Base-by-base conservation (phyloP, 1,140 invertebrate genomes). In the Agrypnia vestita region DNA sequence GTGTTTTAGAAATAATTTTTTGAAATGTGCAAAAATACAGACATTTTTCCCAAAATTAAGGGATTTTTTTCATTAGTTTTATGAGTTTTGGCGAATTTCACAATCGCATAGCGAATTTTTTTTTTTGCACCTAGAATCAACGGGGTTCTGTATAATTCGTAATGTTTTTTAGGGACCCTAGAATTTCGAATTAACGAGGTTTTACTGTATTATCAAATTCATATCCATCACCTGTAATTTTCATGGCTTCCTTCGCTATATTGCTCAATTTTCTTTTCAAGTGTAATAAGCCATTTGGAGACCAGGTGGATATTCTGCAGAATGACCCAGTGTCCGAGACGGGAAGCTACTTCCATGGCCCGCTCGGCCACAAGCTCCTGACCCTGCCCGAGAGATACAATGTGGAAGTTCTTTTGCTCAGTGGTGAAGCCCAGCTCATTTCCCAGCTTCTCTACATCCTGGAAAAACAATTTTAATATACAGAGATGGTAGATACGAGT, bases 211-310 rank as follows among this genome's bases (percentile, higher is more conserved):
- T n/a, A n/a, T n/a, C n/a, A n/a, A n/a, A n/a, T n/a, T n/a, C n/a
- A n/a, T n/a, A 61, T 11, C 4, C 10, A 15, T 76, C 78, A 90
- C 88, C 88, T 88, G 85, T 95, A 97, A 76, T 93, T 91, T 15
- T 90, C 86, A 85, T 97, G 89, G 10, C 95, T 93, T 61, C 91
- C 91, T 84, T 94, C 92, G 49, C 91, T 89, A 3, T 92, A 91
- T 78, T 94, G 92, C 86, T 98, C 97, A 88, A 98, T 93, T 86
- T 96, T 96, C 88, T 98, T 98, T 86, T 99, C 97, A 4, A 99
- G 88, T 0, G 90, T 94, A 0, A 94, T 88, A 6, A 99, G 89
- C 97, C 97, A 98, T 82, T 93, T 96, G 13, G 93, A 92, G 0
- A 98, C 97, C 43, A 98, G 90, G 89, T 98, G 97, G 69, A 98